Base-by-base conservation (phyloP, 2,797 vertebrate species). In the Enteromius fasciolatus region DNA sequence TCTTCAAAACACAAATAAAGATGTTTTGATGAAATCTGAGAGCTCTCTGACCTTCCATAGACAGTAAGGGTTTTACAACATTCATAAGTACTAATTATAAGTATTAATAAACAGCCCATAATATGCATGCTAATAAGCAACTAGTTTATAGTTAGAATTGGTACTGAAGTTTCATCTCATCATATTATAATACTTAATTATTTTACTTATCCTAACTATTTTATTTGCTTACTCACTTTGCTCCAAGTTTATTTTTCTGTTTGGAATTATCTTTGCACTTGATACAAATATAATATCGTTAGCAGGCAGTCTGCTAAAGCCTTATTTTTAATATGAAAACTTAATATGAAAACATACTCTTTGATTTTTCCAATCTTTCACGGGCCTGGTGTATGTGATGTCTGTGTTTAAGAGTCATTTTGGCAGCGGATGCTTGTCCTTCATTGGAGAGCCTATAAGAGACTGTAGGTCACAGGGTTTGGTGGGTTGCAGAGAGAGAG, bases 361-460 rank as follows among this genome's bases (percentile, higher is more conserved):
- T 52, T 33, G 46, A 64, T 9, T 63, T 33, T 46, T n/a, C 41
- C 4, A 5, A 64, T 77, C 61, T 66, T 64, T 75, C 33, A 28
- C n/a, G 10, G 80, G 70, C 46, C 80, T 54, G 3, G 3, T 73
- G 8, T 64, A 4, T 74, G 61, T 64, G 11, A 74, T 25, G 52
- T 80, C 48, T 80, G 54, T 80, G 31, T 64, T 31, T 52, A 20
- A 64, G 69, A 66, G 18, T 76, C 4, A n/a, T n/a, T 82, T 76
- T 57, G 36, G 72, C 36, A 39, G 84, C 57, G 89, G 86, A 92
- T 90, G 92, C 92, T 91, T 93, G 93, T 92, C 83, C 80, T 33
- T 63, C 68, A 84, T 78, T 80, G 1, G 64, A 69, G 76, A 80
- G 69, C 41, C 41, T 61, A 46, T 15, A 44, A 59, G 15, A 80